Base-by-base conservation (phyloP, 1,140 invertebrate species). In the Stegodyphus dumicola region DNA sequence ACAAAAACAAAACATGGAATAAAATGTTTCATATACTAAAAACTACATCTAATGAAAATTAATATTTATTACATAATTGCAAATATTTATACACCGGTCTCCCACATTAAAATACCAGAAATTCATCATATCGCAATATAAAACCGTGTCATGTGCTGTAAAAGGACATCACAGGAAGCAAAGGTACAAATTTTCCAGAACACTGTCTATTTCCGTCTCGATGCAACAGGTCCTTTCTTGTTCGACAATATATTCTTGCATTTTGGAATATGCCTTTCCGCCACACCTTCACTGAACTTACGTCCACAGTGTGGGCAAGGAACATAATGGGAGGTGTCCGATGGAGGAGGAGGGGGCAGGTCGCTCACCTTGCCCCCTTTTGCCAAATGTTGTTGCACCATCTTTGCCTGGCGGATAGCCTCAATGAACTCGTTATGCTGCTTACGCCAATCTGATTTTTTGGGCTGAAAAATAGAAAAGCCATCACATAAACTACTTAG, bases 201-300 rank as follows among this genome's bases (percentile, higher is more conserved):
- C 56, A 60, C 56, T 60, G 33, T 33, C 33, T 33, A 84, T 54
- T 67, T 85, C 65, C 74, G 77, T 64, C 75, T 76, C 5, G 73
- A 5, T 51, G 71, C 56, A 1, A 52, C 60, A n/a, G 74, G 78
- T 7, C 56, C 70, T 52, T 79, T 80, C 66, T 87, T 87, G n/a
- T 87, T 87, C 6, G 71, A 86, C 5, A 65, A 18, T 33, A 87
- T 87, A 49, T 87, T 84, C 76, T 86, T 95, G 91, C 97, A 99
- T 93, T 96, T 98, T 71, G 94, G 94, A 75, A 98, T 95, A 91
- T 98, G 97, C 2, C 97, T 92, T 85, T 98, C 96, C 88, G 94
- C 97, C 0, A 96, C 95, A 88, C 95, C 95, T 54, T 94, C 91
- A 54, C 95, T 96, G 90, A 98, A 98, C 76, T 93, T 92, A 6